phyloP scores from a whole-genome alignment of 2,113 vertebrate genomes.

The Marmota flaviventris region DNA sequence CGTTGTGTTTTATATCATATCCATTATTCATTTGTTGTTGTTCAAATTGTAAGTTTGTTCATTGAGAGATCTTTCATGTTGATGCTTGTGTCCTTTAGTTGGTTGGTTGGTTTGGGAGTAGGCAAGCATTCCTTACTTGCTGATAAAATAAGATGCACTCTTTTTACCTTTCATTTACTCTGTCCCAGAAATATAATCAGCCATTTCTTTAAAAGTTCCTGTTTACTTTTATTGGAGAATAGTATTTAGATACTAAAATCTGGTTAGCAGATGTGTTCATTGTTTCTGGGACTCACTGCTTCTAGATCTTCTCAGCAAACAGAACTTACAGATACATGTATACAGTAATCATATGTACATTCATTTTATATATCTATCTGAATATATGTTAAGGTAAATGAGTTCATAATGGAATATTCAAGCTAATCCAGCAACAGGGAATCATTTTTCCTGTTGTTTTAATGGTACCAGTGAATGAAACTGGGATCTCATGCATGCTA shows the following conservation, averaged over 20 bases:
- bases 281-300: background rate
- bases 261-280: accelerated
- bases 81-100: background rate
- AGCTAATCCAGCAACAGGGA: background rate
- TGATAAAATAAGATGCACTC: background rate
- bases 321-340: background rate
- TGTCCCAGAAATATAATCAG: background rate
- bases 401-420: background rate
- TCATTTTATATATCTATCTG: too few species aligned
- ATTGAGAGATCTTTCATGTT: background rate
- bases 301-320: background rate
- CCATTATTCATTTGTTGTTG: background rate
- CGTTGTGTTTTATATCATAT: background rate
- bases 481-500: background rate
- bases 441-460: background rate
- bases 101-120: background rate
- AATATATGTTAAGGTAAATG: background rate
- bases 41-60: background rate
- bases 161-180: background rate
- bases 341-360: too few species aligned
- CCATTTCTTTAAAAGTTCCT: background rate
- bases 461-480: background rate
- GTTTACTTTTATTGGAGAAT: background rate
- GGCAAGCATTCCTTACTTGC: background rate
- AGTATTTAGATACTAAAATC: background rate